Conservation (phyloP, 2,888 invertebrate species). For the Cantharis flavilabris region DNA sequence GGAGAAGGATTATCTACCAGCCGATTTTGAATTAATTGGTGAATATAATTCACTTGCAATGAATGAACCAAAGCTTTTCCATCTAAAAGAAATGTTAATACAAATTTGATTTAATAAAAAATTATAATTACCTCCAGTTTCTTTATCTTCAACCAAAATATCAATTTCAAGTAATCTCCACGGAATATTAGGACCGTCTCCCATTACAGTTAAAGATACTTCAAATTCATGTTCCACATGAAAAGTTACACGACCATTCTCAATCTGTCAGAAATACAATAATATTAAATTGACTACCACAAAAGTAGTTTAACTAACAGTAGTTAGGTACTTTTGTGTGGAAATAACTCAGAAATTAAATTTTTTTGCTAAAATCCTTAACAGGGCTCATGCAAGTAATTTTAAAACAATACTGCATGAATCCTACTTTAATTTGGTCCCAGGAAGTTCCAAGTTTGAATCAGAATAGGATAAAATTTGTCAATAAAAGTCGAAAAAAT, state of each 20-base stretch:
- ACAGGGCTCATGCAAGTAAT: too few relatives aligned
- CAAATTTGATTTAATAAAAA: not conserved
- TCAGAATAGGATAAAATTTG: too few relatives aligned
- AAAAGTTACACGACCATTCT: conserved; percentile 93
- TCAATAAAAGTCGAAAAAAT: too few relatives aligned
- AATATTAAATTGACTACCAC: conserved; percentile 7
- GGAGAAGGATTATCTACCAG: conserved; percentile 80
- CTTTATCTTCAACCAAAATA: conserved; percentile 94
- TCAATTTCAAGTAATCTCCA: conserved; percentile 96
- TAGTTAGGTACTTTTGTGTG: too few relatives aligned
- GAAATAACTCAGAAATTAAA: too few relatives aligned
- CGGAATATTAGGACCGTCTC: conserved; percentile 89
- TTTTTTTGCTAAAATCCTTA: too few relatives aligned
- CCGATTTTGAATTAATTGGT: conserved; percentile 90
- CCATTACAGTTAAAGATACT: conserved; percentile 95
- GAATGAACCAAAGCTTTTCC: conserved; percentile 95
- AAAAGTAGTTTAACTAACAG: not conserved
- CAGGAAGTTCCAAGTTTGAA: too few relatives aligned
- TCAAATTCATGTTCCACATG: conserved; percentile 95
- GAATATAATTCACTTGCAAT: conserved; percentile 90
- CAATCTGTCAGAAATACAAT: conserved; percentile 62
- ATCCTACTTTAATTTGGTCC: too few relatives aligned
- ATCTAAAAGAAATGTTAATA: conserved; percentile 61
- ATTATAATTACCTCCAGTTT: conserved; percentile 77
- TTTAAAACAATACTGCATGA: too few relatives aligned